Evolutionary conservation across 2,797 vertebrate genomes (phyloP), one percentile per base, ranked within the genome.

Genomic region (Dendrocincla fuliginosa): DNA sequence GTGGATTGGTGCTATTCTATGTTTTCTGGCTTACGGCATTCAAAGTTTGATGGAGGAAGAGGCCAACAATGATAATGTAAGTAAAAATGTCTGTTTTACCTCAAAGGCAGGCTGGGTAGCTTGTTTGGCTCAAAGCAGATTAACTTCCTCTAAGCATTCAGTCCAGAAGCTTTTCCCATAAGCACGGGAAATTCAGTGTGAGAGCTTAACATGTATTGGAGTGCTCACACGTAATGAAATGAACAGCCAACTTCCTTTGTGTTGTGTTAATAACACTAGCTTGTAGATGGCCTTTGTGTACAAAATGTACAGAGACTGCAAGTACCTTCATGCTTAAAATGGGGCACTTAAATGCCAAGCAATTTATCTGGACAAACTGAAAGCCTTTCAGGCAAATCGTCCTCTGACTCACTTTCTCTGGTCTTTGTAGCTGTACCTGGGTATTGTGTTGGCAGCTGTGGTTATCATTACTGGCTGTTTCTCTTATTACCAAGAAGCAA

Each of bases 381-480:
- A 90, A 95, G 25, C 25, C 27, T 92, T 87, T 82, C n/a, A 25
- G 70, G 77, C 60, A 90, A 33, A 74, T 79, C 1, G 5, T 84
- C 22, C 41, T 95, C 85, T 96, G 83, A 96, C 77, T 95, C 30
- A 10, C n/a, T 79, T 86, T 91, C 32, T 94, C 57, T 93, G 67
- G 15, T 92, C 17, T 32, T 80, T 94, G 13, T 82, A 99, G 99
- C 97, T 99, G 86, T 99, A 99, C 93, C 98, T 99, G 44, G 99
- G 99, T 76, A 93, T 99, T 46, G 99, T 99, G 83, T 98, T 99
- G 33, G 98, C 99, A 28, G 99, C 99, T 87, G 99, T 99, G 4
- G 99, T 99, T 96, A 99, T 99, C 98, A 98, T 99, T 98, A 99
- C 99, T 94, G 99, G 99, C 46, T 99, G 99, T 70, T 99, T 99